Percentiles rank a stretch among this genome's conserved stretches.
These are phyloP conservation scores for Lasioglossum calceatum DNA, from an alignment of 2,888 invertebrate species.

Conservation along the genomic window DNA sequence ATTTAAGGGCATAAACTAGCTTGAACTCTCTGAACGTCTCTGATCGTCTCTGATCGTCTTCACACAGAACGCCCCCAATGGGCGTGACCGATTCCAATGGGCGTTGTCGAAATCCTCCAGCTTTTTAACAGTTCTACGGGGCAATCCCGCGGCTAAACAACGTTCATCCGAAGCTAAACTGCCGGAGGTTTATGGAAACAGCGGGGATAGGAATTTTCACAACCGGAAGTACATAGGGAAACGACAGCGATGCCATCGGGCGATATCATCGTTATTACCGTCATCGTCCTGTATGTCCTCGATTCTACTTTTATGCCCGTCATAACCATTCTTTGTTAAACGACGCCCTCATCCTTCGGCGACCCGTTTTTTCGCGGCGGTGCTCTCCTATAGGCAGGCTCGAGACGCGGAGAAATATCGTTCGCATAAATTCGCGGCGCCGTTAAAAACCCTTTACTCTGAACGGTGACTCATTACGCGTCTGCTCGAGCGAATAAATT, in stretches of 20 bases:
- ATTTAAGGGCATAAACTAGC: not conserved
- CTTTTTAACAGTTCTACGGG: not conserved
- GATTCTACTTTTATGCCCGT: slow-evolving; percentile 45
- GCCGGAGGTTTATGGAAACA: not conserved
- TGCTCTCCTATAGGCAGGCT: not conserved
- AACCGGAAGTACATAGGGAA: not conserved
- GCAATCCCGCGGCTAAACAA: not conserved
- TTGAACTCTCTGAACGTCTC: not conserved
- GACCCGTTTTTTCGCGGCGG: not conserved
- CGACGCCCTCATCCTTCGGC: slow-evolving; percentile 4
- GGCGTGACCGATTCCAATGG: not conserved
- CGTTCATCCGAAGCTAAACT: not conserved
- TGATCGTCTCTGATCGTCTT: not conserved
- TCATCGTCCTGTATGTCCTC: slow-evolving; percentile 41
- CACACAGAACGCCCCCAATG: not conserved
- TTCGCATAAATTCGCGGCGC: slow-evolving; percentile 29
- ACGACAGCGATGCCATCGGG: slow-evolving; percentile 13
- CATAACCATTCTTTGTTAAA: slow-evolving; percentile 44
- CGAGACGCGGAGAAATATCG: slow-evolving; percentile 11
- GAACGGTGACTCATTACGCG: slow-evolving; percentile 17
- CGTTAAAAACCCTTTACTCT: slow-evolving; percentile 43
- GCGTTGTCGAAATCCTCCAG: not conserved
- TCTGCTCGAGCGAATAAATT: not conserved
- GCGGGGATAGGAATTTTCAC: not conserved
- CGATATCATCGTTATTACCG: slow-evolving; percentile 50